These are phyloP conservation scores for Timema podura DNA, from an alignment of 2,888 invertebrate species.

Conservation along the genomic window DNA sequence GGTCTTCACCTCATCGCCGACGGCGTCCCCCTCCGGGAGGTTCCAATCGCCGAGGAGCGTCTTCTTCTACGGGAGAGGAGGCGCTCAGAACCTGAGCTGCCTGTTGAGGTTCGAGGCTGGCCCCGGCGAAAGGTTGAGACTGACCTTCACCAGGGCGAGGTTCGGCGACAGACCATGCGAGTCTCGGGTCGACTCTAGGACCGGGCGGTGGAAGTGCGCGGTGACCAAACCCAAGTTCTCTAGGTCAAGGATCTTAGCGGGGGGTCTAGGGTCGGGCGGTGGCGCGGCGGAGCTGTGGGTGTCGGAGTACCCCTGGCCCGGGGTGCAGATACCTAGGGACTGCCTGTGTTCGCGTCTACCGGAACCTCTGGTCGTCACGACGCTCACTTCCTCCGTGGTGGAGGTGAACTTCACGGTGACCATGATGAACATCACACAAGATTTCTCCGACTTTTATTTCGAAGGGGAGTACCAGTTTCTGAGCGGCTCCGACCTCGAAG, in stretches of 20 bases:
- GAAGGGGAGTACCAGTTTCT: conserved; percentile 51
- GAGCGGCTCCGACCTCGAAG: conserved; percentile 50
- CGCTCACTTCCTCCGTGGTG: conserved; percentile 64
- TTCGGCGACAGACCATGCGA: conserved; percentile 66
- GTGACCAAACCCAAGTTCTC: conserved; percentile 30
- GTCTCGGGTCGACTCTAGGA: conserved; percentile 61
- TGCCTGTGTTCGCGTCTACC: conserved; percentile 69
- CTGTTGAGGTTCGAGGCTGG: conserved; percentile 70
- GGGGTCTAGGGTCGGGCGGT: conserved; percentile 38
- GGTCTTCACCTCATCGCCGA: conserved; percentile 46
- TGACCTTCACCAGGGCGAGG: conserved; percentile 64
- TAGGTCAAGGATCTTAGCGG: conserved; percentile 13
- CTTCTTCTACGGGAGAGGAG: conserved; percentile 78
- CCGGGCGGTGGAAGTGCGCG: conserved; percentile 64
- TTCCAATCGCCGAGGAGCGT: conserved; percentile 75
- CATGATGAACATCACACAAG: conserved; percentile 76
- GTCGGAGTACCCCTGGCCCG: conserved; percentile 67
- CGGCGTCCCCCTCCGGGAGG: conserved; percentile 49
- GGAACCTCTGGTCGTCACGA: conserved; percentile 60
- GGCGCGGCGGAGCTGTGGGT: conserved; percentile 60
- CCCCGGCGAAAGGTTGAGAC: conserved; percentile 60
- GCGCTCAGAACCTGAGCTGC: conserved; percentile 70
- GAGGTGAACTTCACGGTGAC: conserved; percentile 70
- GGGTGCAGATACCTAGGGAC: conserved; percentile 62
- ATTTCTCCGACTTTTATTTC: conserved; percentile 74